phyloP scores from a whole-genome alignment of 1,140 invertebrate species.

The Formica exsecta region DNA sequence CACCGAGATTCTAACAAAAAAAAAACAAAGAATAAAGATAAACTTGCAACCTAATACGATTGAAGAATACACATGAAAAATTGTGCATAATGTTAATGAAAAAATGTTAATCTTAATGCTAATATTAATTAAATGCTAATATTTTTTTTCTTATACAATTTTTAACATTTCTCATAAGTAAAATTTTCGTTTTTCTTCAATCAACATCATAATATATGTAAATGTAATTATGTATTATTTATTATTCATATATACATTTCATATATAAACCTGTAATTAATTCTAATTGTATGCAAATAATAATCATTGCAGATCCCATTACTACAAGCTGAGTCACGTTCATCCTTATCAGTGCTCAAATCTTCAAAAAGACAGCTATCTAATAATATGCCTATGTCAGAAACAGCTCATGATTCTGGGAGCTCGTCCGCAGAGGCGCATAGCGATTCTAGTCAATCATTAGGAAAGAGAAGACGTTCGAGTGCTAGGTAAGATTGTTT shows the following conservation, averaged over 20 bases:
- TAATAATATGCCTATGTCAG: constrained; percentile 83
- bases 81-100: not conserved
- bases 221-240: constrained; percentile 12
- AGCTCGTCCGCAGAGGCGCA: constrained; percentile 86
- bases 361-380: constrained; percentile 85
- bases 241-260: not conserved
- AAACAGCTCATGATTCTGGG: constrained; percentile 84
- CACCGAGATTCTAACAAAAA: not conserved
- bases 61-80: constrained; percentile 10
- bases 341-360: constrained; percentile 85
- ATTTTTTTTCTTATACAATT: constrained; percentile 8
- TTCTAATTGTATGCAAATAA: constrained; percentile 21
- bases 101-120: constrained; percentile 1
- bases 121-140: no score
- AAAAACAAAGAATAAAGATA: not conserved
- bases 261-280: not conserved
- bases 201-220: not conserved
- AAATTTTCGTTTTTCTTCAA: constrained; percentile 14
- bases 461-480: constrained; percentile 83
- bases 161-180: constrained; percentile 32
- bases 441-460: constrained; percentile 86
- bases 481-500: constrained; percentile 77
- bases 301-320: constrained; percentile 82
- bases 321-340: constrained; percentile 85
- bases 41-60: not conserved